Evolutionary conservation across 2,888 invertebrate genomes (phyloP).

Genomic region (Automeris io): DNA sequence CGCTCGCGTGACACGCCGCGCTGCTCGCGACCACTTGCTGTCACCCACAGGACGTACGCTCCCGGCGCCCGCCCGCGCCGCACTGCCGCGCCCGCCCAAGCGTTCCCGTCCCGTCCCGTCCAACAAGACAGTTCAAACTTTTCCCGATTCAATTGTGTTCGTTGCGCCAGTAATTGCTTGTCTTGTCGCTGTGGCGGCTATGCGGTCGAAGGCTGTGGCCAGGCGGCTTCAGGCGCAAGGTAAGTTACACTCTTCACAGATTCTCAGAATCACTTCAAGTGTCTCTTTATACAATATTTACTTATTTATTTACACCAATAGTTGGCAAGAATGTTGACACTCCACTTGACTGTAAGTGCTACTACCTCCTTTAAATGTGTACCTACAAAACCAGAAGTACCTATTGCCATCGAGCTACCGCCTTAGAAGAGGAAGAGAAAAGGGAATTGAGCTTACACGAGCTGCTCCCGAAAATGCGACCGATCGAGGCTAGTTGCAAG

Average conservation of each 20-base stretch:
- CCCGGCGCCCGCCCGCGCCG: slow-evolving; percentile 53
- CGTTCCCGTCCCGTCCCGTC: slow-evolving; percentile 33
- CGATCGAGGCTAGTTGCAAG: too few relatives aligned
- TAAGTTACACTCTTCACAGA: slow-evolving; percentile 67
- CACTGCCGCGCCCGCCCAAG: slow-evolving; percentile 41
- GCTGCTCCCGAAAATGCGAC: too few relatives aligned
- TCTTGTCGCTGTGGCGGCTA: slow-evolving; percentile 61
- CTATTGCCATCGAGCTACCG: too few relatives aligned
- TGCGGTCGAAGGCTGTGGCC: slow-evolving; percentile 85
- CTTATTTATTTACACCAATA: slow-evolving; percentile 11
- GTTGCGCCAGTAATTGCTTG: slow-evolving; percentile 53
- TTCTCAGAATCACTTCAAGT: too few relatives aligned
- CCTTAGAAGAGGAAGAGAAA: too few relatives aligned
- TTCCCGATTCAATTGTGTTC: slow-evolving; percentile 42
- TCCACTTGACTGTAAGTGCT: too few relatives aligned
- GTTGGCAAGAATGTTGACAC: too few relatives aligned
- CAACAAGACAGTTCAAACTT: slow-evolving; percentile 33
- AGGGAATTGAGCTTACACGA: too few relatives aligned
- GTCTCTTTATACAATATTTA: slow-evolving; percentile 11
- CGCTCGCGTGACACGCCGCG: slow-evolving; percentile 72
- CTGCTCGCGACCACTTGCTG: slow-evolving; percentile 37
- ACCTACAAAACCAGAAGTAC: too few relatives aligned
- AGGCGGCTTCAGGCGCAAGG: slow-evolving; percentile 83
- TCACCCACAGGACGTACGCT: slow-evolving; percentile 44
- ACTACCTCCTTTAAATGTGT: too few relatives aligned